These are phyloP conservation scores for Sitophilus oryzae DNA, from an alignment of 1,140 invertebrate genomes.

Conservation along the genomic window DNA sequence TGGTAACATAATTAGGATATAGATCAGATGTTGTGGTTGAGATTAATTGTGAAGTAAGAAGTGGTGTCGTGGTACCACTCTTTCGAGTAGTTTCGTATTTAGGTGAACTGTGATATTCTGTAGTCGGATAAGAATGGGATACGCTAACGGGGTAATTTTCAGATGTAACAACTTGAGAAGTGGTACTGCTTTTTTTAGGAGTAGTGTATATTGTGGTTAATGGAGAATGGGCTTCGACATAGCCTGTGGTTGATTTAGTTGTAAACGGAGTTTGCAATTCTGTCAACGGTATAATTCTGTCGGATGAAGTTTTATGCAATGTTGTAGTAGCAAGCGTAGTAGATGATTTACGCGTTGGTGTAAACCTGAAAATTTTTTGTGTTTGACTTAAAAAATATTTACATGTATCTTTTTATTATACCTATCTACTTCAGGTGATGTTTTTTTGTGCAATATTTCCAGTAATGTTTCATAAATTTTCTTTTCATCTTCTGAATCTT, in stretches of 20 bases:
- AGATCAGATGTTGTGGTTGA: too few species aligned
- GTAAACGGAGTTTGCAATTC: constrained; percentile 15
- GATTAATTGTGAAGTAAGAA: too few species aligned
- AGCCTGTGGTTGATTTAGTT: constrained; percentile 15
- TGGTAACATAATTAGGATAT: too few species aligned
- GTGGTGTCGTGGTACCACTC: too few species aligned
- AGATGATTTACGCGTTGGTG: constrained; percentile 27
- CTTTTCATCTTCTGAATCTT: constrained; percentile 13
- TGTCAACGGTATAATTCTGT: constrained; percentile 26
- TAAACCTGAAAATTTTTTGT: constrained; percentile 30
- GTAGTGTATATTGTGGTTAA: neutral
- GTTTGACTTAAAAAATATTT: constrained; percentile 30
- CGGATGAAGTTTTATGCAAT: constrained; percentile 19
- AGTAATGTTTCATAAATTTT: constrained; percentile 14
- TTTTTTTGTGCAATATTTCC: constrained; percentile 17
- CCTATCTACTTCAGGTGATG: constrained; percentile 6
- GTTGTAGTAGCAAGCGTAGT: constrained; percentile 5
- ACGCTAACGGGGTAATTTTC: neutral
- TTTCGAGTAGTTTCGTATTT: too few species aligned
- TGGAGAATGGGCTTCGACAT: neutral
- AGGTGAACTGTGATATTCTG: too few species aligned
- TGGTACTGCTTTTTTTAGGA: neutral
- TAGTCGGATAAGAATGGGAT: neutral
- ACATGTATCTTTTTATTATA: constrained; percentile 27
- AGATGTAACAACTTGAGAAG: neutral